A percentile compares a stretch with the other conserved stretches of the same genome.
Evolutionary conservation across 2,113 vertebrate species (phyloP).

Genomic region (Etheostoma spectabile): DNA sequence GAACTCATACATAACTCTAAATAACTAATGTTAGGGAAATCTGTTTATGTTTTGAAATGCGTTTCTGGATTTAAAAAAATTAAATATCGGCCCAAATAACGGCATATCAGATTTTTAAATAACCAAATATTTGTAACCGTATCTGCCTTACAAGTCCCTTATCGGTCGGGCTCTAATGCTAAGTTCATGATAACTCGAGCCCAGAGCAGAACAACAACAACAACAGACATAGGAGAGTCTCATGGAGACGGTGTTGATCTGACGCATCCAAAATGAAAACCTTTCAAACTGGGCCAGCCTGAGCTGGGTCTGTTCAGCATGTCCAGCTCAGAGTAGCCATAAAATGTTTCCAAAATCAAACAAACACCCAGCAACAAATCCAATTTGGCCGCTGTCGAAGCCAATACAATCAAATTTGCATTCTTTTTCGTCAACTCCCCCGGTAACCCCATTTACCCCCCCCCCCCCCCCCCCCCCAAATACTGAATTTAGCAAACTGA

Average conservation of each 20-base stretch:
- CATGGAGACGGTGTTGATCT: constrained; percentile 28
- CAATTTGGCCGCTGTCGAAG: constrained; percentile 45
- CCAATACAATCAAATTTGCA: constrained; percentile 47
- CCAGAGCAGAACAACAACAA: constrained; percentile 1
- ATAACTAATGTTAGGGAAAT: too few relatives aligned
- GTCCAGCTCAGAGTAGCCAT: constrained; percentile 26
- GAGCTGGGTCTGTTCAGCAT: constrained; percentile 22
- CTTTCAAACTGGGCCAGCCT: constrained; percentile 43
- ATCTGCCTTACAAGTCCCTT: too few relatives aligned
- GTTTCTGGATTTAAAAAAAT: too few relatives aligned
- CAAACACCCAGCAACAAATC: constrained; percentile 60
- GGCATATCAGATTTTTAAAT: too few relatives aligned
- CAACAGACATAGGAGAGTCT: constrained; percentile 11
- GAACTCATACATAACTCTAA: too few relatives aligned
- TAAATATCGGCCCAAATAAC: too few relatives aligned
- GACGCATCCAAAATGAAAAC: constrained; percentile 25
- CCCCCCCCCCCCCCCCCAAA: neutral
- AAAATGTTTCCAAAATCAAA: constrained; percentile 55
- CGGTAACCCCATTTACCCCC: too few relatives aligned
- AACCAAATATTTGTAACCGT: too few relatives aligned
- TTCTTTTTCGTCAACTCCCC: constrained; percentile 35
- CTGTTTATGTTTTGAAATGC: too few relatives aligned
- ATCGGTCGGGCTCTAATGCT: neutral
- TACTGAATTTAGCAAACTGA: constrained; percentile 56
- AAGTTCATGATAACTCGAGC: constrained; percentile 1